phyloP scores from a whole-genome alignment of 2,113 vertebrate species.

The Rousettus leschenaultii region DNA sequence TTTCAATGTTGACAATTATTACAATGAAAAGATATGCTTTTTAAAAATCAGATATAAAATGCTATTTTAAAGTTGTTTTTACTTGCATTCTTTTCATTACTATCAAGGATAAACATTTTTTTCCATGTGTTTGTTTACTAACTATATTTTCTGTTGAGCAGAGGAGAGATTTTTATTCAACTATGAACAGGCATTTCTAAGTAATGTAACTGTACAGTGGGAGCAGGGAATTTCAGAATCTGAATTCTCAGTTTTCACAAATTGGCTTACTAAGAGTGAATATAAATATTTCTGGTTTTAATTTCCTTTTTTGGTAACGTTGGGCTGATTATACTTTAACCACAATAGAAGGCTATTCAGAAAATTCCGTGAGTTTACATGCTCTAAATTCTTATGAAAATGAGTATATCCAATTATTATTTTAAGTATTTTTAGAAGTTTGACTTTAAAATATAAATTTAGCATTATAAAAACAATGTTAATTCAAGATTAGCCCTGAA shows the following conservation, averaged over 20 bases:
- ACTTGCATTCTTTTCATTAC: neutral
- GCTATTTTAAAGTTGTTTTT: conserved; percentile 4
- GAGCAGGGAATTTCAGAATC: neutral
- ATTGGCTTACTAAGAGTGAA: neutral
- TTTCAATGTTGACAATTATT: neutral
- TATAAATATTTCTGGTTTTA: neutral
- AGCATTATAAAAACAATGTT: neutral
- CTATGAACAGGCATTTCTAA: neutral
- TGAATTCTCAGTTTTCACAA: neutral
- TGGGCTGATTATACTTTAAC: neutral
- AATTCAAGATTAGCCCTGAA: neutral
- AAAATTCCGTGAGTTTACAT: neutral
- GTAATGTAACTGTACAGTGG: neutral
- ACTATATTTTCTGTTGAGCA: neutral
- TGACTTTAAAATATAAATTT: conserved; percentile 7
- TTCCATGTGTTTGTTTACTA: neutral
- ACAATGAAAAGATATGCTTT: neutral
- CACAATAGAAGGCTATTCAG: neutral
- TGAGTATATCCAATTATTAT: neutral
- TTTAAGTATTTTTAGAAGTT: conserved; percentile 20
- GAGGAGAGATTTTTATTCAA: conserved; percentile 2
- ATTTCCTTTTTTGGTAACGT: conserved; percentile 3
- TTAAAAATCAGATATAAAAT: neutral
- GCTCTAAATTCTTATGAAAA: neutral
- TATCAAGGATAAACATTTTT: neutral